Percentiles rank a stretch among this genome's conserved stretches.
Evolutionary conservation across 2,888 invertebrate species (phyloP).

Genomic region (Lapara coniferarum): DNA sequence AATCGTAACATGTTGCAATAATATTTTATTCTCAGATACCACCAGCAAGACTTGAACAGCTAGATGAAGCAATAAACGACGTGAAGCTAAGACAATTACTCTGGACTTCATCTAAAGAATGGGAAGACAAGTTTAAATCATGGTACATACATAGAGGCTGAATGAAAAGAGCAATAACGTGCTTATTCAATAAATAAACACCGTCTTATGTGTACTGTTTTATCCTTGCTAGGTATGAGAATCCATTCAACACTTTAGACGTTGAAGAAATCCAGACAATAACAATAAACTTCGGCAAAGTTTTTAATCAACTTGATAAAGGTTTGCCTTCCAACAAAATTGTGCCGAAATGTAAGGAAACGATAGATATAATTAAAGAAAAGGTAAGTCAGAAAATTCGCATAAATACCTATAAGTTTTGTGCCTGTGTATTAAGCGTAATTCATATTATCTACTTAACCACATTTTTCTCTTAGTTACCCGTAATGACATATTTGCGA

Average conservation of each 20-base stretch:
- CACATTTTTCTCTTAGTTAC: conserved; percentile 73
- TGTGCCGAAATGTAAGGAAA: conserved; percentile 89
- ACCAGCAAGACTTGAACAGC: conserved; percentile 90
- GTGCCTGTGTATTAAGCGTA: background rate
- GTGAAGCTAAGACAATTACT: conserved; percentile 90
- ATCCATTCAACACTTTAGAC: conserved; percentile 86
- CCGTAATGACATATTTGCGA: conserved; percentile 90
- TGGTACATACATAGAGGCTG: conserved; percentile 78
- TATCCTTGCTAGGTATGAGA: conserved; percentile 64
- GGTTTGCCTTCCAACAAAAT: conserved; percentile 92
- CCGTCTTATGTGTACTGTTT: background rate
- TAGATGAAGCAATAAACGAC: conserved; percentile 91
- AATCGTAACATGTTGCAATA: background rate
- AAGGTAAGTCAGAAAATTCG: conserved; percentile 78
- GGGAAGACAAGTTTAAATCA: conserved; percentile 86
- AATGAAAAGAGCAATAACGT: no score
- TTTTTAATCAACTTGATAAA: conserved; percentile 90
- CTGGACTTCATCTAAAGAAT: conserved; percentile 90
- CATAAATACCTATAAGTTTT: background rate
- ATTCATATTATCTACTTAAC: background rate
- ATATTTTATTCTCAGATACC: conserved; percentile 85
- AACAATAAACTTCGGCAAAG: conserved; percentile 87
- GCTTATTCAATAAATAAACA: no score
- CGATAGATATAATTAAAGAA: conserved; percentile 90
- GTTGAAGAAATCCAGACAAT: conserved; percentile 88